These are phyloP conservation scores for Rhynchophorus ferrugineus DNA, from an alignment of 1,140 invertebrate genomes.

Conservation along the genomic window DNA sequence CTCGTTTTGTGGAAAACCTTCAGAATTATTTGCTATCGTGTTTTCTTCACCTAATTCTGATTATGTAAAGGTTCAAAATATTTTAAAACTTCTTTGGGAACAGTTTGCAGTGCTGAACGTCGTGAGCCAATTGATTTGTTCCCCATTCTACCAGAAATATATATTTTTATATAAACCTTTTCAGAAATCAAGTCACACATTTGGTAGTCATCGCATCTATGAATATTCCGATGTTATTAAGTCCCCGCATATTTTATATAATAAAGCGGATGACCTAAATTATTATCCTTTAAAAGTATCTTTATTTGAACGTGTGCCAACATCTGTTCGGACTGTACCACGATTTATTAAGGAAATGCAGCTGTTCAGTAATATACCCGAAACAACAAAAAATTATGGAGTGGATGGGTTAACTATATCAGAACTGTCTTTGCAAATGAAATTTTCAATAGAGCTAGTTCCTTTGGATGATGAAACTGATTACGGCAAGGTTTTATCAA, in stretches of 20 bases:
- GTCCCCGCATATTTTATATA: slow-evolving; percentile 8
- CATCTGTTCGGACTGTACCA: not conserved
- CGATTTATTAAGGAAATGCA: not conserved
- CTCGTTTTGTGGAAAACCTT: not conserved
- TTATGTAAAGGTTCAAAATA: not conserved
- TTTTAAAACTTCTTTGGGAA: slow-evolving; percentile 19
- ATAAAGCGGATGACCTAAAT: slow-evolving; percentile 7
- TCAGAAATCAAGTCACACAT: not conserved
- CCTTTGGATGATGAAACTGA: not conserved
- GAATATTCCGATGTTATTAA: not conserved
- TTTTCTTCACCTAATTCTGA: slow-evolving; percentile 3
- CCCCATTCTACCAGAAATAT: not conserved
- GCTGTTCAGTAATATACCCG: slow-evolving; percentile 8
- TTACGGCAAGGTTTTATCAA: slow-evolving; percentile 9
- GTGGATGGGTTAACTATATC: slow-evolving; percentile 10
- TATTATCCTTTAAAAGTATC: slow-evolving; percentile 13
- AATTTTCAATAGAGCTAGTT: slow-evolving; percentile 8
- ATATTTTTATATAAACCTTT: slow-evolving; percentile 17
- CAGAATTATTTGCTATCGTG: slow-evolving; percentile 5
- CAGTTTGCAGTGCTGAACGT: slow-evolving; percentile 13
- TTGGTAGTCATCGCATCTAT: slow-evolving; percentile 4
- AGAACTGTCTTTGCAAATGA: slow-evolving; percentile 11
- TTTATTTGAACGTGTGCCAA: slow-evolving; percentile 11
- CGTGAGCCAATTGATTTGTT: slow-evolving; percentile 7
- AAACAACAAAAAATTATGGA: slow-evolving; percentile 12